Percentiles rank a stretch among this genome's conserved stretches.
phyloP scores from a whole-genome alignment of 1,140 invertebrate genomes.

The Drosophila virilis region DNA sequence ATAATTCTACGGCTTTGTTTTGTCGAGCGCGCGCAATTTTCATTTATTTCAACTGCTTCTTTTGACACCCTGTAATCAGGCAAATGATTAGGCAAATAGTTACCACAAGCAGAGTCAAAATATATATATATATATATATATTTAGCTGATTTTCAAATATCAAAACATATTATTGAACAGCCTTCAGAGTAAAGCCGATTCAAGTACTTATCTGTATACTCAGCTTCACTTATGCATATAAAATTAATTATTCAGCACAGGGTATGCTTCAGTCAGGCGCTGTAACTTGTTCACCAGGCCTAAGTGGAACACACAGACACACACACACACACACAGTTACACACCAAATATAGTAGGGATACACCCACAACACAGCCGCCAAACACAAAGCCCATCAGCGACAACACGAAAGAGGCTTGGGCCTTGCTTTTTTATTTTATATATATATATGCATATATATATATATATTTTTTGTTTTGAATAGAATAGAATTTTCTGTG shows the following conservation, averaged over 20 bases:
- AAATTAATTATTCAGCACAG: neutral
- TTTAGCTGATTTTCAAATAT: neutral
- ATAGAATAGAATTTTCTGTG: conserved; percentile 77
- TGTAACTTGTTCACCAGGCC: conserved; percentile 17
- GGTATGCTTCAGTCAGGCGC: neutral
- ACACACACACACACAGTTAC: conserved; percentile 16
- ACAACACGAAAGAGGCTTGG: conserved; percentile 75
- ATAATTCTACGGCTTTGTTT: conserved; percentile 73
- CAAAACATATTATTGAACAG: no score
- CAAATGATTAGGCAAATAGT: neutral
- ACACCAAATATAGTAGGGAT: conserved; percentile 25
- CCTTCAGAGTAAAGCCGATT: no score
- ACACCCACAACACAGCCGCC: conserved; percentile 33
- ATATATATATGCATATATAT: neutral
- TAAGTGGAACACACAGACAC: conserved; percentile 62
- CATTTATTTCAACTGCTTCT: conserved; percentile 23
- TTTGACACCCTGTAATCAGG: conserved; percentile 5
- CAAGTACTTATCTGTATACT: no score
- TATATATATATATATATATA: neutral
- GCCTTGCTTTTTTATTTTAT: conserved; percentile 46
- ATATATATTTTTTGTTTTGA: conserved; percentile 43
- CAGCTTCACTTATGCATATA: no score
- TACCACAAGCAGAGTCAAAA: neutral
- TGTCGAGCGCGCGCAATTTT: conserved; percentile 49
- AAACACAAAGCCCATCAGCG: conserved; percentile 73